A percentile compares a stretch with the other conserved stretches of the same genome.
These are phyloP conservation scores for Kuschelorhynchus macadamiae DNA, from an alignment of 2,888 invertebrate genomes.

Conservation along the genomic window DNA sequence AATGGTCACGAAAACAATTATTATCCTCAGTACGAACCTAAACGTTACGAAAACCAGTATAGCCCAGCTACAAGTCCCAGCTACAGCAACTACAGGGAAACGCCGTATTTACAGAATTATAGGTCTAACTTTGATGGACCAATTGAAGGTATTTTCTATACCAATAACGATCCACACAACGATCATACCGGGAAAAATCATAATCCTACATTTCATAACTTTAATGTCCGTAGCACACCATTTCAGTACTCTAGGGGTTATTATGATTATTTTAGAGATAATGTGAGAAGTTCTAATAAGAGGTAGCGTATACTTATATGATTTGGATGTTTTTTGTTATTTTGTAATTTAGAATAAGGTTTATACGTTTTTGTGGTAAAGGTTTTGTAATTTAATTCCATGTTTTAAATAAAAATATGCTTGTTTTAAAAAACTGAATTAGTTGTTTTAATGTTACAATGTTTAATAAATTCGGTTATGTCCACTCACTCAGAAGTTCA, in stretches of 20 bases:
- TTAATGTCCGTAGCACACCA: background rate
- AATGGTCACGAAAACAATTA: background rate
- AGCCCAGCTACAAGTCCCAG: background rate
- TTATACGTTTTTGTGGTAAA: background rate
- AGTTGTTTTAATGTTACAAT: too few species aligned
- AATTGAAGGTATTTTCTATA: background rate
- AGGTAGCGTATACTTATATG: constrained; percentile 14
- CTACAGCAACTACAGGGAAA: constrained; percentile 1
- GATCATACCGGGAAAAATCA: too few species aligned
- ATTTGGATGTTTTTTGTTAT: constrained; percentile 36
- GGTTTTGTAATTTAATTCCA: background rate
- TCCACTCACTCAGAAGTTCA: too few species aligned
- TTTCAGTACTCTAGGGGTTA: constrained; percentile 23
- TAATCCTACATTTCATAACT: too few species aligned
- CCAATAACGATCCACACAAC: too few species aligned
- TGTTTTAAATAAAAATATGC: background rate
- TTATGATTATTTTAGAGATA: constrained; percentile 31
- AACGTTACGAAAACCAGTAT: constrained; percentile 7
- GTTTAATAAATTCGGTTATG: too few species aligned
- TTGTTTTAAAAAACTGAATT: background rate
- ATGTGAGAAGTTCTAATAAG: background rate
- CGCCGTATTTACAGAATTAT: background rate
- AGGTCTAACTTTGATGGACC: constrained; percentile 1
- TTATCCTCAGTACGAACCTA: constrained; percentile 24
- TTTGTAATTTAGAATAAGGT: constrained; percentile 2